Percentiles rank a stretch among this genome's conserved stretches.
Evolutionary conservation across 37 sponge, comb jelly and placozoan genomes (phyloP).

Genomic region (Halichondria panicea): DNA sequence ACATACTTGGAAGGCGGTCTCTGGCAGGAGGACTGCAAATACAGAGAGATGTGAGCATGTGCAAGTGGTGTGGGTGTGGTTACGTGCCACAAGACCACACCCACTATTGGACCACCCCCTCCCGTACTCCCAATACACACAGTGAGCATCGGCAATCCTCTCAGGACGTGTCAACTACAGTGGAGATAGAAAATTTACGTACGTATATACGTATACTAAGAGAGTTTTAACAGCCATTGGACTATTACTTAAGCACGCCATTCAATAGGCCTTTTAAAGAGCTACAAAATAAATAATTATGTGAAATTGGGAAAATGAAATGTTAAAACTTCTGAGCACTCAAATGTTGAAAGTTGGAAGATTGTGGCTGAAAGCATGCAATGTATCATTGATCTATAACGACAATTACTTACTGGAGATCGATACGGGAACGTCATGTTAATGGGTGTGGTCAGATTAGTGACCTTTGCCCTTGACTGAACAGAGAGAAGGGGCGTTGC

Average conservation of each 20-base stretch:
- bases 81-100: background rate
- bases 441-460: constrained; percentile 5
- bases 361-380: too few species aligned
- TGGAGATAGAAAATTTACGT: too few species aligned
- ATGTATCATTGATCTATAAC: too few species aligned
- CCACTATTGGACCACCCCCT: constrained; percentile 21
- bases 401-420: background rate
- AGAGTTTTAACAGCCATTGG: background rate
- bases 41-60: constrained; percentile 46
- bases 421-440: constrained; percentile 17
- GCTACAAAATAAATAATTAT: too few species aligned
- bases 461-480: constrained; percentile 7
- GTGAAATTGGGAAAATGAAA: too few species aligned
- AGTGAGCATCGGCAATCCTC: background rate
- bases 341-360: too few species aligned
- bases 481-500: constrained; percentile 35
- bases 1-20: constrained; percentile 28
- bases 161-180: background rate
- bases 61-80: constrained; percentile 22
- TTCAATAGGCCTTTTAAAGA: too few species aligned
- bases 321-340: too few species aligned
- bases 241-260: too few species aligned
- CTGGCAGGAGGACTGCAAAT: constrained; percentile 52
- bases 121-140: constrained; percentile 23
- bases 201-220: background rate